Conservation (phyloP, 1,140 invertebrate genomes). For the Drosophila lacertosa region DNA sequence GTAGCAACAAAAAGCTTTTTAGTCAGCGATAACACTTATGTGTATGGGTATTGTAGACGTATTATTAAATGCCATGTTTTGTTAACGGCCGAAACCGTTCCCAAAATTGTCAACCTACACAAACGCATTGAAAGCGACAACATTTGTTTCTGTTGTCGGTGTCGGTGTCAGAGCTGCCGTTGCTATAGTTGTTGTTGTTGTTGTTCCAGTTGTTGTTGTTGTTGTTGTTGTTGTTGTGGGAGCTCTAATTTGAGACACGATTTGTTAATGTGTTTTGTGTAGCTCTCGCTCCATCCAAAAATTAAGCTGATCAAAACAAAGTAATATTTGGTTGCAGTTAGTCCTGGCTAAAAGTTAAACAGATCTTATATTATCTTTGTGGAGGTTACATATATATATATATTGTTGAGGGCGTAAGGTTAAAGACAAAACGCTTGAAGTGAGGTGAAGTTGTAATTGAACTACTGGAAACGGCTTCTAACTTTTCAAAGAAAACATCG, state of each 20-base stretch:
- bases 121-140: constrained; percentile 52
- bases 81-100: constrained; percentile 78
- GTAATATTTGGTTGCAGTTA: too few relatives aligned
- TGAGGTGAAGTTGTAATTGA: constrained; percentile 78
- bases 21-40: constrained; percentile 80
- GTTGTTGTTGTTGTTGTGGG: constrained; percentile 58
- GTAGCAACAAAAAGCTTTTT: constrained; percentile 79
- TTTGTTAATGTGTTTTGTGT: constrained; percentile 74
- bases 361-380: too few relatives aligned
- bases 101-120: constrained; percentile 79
- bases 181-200: too few relatives aligned
- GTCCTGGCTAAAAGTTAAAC: too few relatives aligned
- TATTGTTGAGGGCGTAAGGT: constrained; percentile 29
- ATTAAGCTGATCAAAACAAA: constrained; percentile 1
- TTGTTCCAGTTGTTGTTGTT: constrained; percentile 52
- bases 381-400: constrained; percentile 7
- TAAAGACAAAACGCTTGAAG: constrained; percentile 65
- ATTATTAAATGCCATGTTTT: constrained; percentile 82
- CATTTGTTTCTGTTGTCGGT: constrained; percentile 53
- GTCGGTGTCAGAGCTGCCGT: constrained; percentile 55
- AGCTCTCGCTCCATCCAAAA: constrained; percentile 38
- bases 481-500: constrained; percentile 78
- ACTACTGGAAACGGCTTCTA: constrained; percentile 79
- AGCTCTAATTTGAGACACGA: constrained; percentile 67
- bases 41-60: constrained; percentile 76